phyloP scores from a whole-genome alignment of 2,888 invertebrate genomes.

The Eilema sororculum region DNA sequence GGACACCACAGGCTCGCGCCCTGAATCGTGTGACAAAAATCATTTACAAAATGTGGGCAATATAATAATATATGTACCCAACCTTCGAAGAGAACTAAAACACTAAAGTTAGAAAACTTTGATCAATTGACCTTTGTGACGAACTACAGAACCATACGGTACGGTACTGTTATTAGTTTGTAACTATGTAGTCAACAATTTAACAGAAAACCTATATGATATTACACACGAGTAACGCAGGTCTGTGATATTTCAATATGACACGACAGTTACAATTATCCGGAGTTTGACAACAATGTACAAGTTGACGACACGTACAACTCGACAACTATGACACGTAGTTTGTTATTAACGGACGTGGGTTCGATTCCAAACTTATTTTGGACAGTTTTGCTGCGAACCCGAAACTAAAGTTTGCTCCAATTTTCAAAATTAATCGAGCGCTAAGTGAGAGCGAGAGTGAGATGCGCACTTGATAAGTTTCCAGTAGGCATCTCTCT shows the following conservation, averaged over 20 bases:
- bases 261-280: background rate
- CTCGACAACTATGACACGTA: background rate
- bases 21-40: background rate
- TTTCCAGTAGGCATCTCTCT: background rate
- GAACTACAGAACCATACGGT: no score
- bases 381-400: background rate
- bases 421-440: constrained; percentile 1
- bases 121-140: no score
- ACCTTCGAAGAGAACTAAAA: background rate
- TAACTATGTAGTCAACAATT: background rate
- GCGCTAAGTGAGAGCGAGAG: background rate
- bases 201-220: background rate
- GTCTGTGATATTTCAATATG: background rate
- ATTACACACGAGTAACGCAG: background rate
- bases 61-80: no score
- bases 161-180: background rate
- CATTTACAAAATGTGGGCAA: no score
- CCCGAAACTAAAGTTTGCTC: background rate
- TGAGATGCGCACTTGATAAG: background rate
- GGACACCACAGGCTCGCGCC: background rate
- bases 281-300: background rate
- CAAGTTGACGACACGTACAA: background rate
- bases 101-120: background rate
- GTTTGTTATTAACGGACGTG: constrained; percentile 2
- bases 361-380: background rate